phyloP scores from a whole-genome alignment of 1,140 invertebrate genomes.

The Sweltsa coloradensis region DNA sequence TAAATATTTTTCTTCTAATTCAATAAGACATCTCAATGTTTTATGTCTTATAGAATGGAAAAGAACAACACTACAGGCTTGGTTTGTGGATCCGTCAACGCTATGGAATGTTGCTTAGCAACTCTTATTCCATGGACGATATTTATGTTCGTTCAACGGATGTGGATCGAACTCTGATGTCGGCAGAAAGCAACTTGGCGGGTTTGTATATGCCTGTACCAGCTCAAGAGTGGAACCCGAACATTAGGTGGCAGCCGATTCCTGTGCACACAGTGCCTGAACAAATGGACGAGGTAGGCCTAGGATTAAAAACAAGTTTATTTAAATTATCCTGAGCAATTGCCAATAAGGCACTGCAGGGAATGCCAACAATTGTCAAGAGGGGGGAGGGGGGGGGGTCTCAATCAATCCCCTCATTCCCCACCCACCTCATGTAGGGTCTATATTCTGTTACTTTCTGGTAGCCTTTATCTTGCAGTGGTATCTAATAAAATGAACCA shows the following conservation, averaged over 20 bases:
- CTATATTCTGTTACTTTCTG: constrained; percentile 1
- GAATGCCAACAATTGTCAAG: no score
- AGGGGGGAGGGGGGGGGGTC: no score
- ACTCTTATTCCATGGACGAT: constrained; percentile 39
- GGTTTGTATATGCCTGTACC: constrained; percentile 57
- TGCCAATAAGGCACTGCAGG: no score
- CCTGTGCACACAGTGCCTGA: constrained; percentile 69
- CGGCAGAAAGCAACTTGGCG: constrained; percentile 69
- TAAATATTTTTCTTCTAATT: no score
- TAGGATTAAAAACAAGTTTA: constrained; percentile 2
- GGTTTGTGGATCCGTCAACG: constrained; percentile 65
- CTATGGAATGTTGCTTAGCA: constrained; percentile 44
- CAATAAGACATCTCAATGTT: no score
- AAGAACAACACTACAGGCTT: constrained; percentile 59
- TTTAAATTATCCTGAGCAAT: not conserved
- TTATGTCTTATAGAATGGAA: constrained; percentile 46
- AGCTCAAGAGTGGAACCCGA: constrained; percentile 46
- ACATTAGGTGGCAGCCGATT: constrained; percentile 77
- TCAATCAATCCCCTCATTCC: no score
- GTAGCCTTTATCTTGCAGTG: not conserved
- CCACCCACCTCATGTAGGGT: not conserved
- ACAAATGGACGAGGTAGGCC: constrained; percentile 44
- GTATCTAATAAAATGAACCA: constrained; percentile 4
- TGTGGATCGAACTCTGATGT: constrained; percentile 81
- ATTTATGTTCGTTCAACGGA: constrained; percentile 68